These are phyloP conservation scores for Crypturellus undulatus DNA, from an alignment of 2,113 vertebrate species.

Conservation along the genomic window DNA sequence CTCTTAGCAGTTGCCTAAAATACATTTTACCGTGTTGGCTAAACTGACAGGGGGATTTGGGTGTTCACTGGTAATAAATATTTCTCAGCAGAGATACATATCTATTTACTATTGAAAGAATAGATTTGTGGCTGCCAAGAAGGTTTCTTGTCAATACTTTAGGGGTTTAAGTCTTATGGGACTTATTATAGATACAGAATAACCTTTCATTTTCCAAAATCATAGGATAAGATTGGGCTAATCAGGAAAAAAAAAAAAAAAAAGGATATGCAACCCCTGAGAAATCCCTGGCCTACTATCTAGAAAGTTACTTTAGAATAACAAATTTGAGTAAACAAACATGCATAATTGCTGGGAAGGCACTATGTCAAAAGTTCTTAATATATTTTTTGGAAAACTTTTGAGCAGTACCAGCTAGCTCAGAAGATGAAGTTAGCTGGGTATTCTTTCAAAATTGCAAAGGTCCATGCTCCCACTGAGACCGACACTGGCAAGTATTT, in stretches of 20 bases:
- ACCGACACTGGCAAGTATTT: neutral
- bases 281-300: neutral
- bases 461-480: neutral
- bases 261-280: neutral
- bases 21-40: neutral
- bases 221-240: neutral
- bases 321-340: neutral
- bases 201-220: neutral
- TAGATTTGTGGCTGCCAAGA: neutral
- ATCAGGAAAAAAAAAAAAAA: fast-evolving
- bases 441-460: neutral
- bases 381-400: neutral
- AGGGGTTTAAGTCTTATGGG: neutral
- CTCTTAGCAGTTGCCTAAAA: neutral
- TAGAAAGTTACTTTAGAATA: neutral
- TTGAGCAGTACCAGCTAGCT: neutral
- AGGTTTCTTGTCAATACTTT: neutral
- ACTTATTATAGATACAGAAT: neutral
- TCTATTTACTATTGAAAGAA: neutral
- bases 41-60: neutral
- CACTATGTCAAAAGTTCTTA: neutral
- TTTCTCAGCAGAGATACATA: neutral
- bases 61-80: neutral
- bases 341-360: neutral
- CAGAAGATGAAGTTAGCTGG: neutral